These are phyloP conservation scores for Melanostoma scalare DNA, from an alignment of 2,888 invertebrate genomes.

Conservation along the genomic window DNA sequence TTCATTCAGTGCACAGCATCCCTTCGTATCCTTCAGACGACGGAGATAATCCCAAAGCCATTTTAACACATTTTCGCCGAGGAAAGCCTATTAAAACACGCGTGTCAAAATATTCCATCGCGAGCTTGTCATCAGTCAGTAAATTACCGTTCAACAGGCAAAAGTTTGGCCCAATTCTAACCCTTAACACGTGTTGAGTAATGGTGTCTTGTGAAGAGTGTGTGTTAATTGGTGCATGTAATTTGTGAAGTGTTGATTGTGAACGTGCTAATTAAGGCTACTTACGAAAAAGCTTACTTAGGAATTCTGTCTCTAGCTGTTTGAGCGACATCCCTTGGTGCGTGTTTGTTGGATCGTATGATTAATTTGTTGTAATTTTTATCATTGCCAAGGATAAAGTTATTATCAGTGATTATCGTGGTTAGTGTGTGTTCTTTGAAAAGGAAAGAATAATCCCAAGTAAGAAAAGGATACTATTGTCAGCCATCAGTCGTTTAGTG, in stretches of 20 bases:
- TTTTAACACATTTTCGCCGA: neutral
- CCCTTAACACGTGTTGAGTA: constrained; percentile 55
- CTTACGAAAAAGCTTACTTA: constrained; percentile 41
- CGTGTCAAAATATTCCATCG: constrained; percentile 38
- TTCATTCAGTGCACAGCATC: constrained; percentile 62
- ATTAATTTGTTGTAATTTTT: constrained; percentile 27
- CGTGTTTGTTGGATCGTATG: constrained; percentile 5
- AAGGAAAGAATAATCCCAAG: constrained; percentile 6
- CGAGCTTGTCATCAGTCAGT: constrained; percentile 25
- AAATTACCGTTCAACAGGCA: constrained; percentile 40
- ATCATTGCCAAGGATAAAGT: constrained; percentile 27
- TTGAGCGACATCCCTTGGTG: neutral
- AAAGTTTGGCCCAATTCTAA: constrained; percentile 13
- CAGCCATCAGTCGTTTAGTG: neutral
- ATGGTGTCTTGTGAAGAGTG: constrained; percentile 26
- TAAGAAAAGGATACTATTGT: constrained; percentile 30
- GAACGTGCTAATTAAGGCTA: constrained; percentile 60
- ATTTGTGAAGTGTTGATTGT: constrained; percentile 56
- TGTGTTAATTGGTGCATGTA: constrained; percentile 57
- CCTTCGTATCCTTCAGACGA: constrained; percentile 58
- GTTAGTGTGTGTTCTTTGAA: neutral
- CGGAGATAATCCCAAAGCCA: constrained; percentile 38
- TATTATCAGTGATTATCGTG: constrained; percentile 27
- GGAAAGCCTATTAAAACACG: constrained; percentile 16
- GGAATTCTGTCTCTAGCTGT: neutral